Evolutionary conservation across 2,113 vertebrate species (phyloP).

Genomic region (Noctilio leporinus): DNA sequence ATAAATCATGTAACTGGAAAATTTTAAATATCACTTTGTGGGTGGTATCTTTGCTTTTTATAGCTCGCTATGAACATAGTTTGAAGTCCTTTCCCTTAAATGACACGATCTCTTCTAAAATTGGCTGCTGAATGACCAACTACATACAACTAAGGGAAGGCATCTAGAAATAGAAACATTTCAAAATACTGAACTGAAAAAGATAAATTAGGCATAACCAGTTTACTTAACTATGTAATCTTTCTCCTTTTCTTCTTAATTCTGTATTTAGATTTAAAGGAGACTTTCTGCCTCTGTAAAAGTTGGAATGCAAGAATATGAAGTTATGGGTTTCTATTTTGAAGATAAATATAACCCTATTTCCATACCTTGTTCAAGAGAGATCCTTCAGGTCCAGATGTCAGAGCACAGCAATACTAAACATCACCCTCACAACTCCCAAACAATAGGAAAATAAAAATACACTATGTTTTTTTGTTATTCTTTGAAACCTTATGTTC

Average conservation of each 20-base stretch:
- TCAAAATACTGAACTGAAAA: neutral
- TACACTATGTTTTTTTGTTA: neutral
- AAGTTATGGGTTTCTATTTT: slow-evolving; percentile 9
- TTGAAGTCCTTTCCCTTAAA: slow-evolving; percentile 19
- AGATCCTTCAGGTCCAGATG: neutral
- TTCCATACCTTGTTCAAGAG: slow-evolving; percentile 30
- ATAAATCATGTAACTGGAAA: slow-evolving; percentile 36
- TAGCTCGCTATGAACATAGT: neutral
- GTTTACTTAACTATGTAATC: neutral
- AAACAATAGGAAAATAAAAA: neutral
- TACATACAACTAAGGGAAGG: neutral
- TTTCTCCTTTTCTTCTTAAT: slow-evolving; percentile 12
- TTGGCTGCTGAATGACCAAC: slow-evolving; percentile 24
- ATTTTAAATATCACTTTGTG: slow-evolving; percentile 45
- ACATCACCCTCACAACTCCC: neutral
- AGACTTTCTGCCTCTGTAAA: slow-evolving; percentile 39
- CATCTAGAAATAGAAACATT: slow-evolving; percentile 15
- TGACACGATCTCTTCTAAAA: slow-evolving; percentile 43
- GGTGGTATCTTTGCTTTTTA: slow-evolving; percentile 30
- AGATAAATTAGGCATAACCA: slow-evolving; percentile 11
- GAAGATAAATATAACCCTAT: neutral
- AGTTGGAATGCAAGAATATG: slow-evolving; percentile 28
- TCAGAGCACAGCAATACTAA: slow-evolving; percentile 20
- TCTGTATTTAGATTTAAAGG: slow-evolving; percentile 50
- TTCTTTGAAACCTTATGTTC: neutral